These are phyloP conservation scores for Orthonevra nobilis DNA, from an alignment of 2,888 invertebrate genomes.

Conservation along the genomic window DNA sequence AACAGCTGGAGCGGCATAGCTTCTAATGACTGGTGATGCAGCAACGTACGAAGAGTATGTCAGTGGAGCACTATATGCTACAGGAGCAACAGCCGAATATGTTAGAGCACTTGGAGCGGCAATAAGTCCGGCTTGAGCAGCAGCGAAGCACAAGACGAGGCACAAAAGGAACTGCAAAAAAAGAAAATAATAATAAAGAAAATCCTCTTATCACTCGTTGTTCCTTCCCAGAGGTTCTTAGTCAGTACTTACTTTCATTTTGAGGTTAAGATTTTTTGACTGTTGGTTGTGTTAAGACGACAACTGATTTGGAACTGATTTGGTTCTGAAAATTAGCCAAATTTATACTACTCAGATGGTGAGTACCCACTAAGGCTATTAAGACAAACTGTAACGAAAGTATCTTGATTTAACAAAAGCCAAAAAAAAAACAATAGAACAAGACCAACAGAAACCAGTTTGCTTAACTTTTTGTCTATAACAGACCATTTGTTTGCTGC, in stretches of 20 bases:
- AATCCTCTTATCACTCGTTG: too few relatives aligned
- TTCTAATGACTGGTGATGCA: slow-evolving; percentile 29
- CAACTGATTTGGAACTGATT: slow-evolving; percentile 40
- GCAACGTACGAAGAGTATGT: slow-evolving; percentile 33
- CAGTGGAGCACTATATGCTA: slow-evolving; percentile 32
- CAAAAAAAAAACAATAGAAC: too few relatives aligned
- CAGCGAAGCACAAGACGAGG: slow-evolving; percentile 49
- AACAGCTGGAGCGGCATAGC: slow-evolving; percentile 30
- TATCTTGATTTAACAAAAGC: too few relatives aligned
- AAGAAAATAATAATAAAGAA: too few relatives aligned
- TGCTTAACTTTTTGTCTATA: too few relatives aligned
- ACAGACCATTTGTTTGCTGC: too few relatives aligned
- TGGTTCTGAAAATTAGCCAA: background rate
- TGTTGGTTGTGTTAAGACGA: slow-evolving; percentile 5
- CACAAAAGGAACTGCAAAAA: slow-evolving; percentile 56
- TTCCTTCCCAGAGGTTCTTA: too few relatives aligned
- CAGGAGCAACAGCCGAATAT: slow-evolving; percentile 34
- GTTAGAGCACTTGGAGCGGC: slow-evolving; percentile 28
- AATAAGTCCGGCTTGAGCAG: slow-evolving; percentile 52
- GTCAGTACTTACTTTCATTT: slow-evolving; percentile 44
- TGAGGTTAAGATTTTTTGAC: background rate
- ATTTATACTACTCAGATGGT: slow-evolving; percentile 34
- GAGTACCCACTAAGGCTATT: background rate
- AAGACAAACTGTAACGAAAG: too few relatives aligned
- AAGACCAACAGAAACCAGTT: too few relatives aligned